Conservation (phyloP, 2,888 invertebrate genomes). For the Temnothorax ravouxi region DNA sequence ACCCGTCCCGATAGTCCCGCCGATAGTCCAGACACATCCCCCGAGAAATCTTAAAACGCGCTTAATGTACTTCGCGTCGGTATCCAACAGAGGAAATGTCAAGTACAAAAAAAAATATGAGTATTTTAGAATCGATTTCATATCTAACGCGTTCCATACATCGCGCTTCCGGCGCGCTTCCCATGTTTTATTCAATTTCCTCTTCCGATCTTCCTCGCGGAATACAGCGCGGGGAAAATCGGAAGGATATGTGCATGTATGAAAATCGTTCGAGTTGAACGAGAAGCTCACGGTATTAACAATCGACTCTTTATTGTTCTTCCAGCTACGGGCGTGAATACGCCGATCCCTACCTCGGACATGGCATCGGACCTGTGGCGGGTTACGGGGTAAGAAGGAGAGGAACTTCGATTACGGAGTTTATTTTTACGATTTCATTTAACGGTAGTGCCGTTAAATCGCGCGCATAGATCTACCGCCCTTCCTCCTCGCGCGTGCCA, state of each 20-base stretch:
- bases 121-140: conserved; percentile 14
- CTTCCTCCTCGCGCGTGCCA: too few relatives aligned
- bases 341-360: conserved; percentile 97
- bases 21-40: conserved; percentile 58
- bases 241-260: neutral
- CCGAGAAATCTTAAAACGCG: conserved; percentile 71
- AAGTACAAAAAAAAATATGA: conserved; percentile 6
- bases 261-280: conserved; percentile 11
- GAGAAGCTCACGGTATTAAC: conserved; percentile 15
- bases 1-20: conserved; percentile 71
- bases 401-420: conserved; percentile 29
- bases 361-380: conserved; percentile 98
- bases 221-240: neutral
- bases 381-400: conserved; percentile 95
- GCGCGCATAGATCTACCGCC: conserved; percentile 28
- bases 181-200: neutral
- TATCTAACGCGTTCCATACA: neutral
- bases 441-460: conserved; percentile 52
- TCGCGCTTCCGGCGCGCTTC: neutral
- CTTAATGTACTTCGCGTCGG: neutral
- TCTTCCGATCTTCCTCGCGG: neutral
- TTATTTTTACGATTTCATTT: conserved; percentile 48
- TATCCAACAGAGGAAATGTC: conserved; percentile 10
- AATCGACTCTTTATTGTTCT: conserved; percentile 26
- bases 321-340: conserved; percentile 95